Evolutionary conservation across 1,140 invertebrate genomes (phyloP), one percentile per base, ranked within the genome.

Genomic region (Drosophila willistoni): DNA sequence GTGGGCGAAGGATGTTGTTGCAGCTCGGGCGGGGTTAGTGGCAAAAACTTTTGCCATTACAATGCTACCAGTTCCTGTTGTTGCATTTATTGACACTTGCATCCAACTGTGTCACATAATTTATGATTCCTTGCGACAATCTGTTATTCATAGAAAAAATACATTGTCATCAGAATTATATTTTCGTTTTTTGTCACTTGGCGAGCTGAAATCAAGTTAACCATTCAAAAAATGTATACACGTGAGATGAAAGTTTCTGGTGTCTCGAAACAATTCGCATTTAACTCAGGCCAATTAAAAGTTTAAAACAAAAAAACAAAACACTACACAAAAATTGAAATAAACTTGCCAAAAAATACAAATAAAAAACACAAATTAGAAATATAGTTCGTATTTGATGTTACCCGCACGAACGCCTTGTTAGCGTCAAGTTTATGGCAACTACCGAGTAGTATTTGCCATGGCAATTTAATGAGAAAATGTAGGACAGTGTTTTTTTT

Each of bases 401-500:
- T 71, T 79, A 73, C 69, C 76, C 79, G 78, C 77, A 80, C 76
- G 73, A 71, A 66, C 73, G 84, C 79, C 84, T 87, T 83, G 83
- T 87, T 87, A 87, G 84, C 77, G 76, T n/a, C 69, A 87, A 87
- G 76, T 87, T 87, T 87, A 77, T 70, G 78, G 62, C 83, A 87
- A 81, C 77, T 68, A 63, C 79, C 71, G 71, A 81, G 64, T 83
- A 78, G 64, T 83, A 79, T 86, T 83, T 77, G 68, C 76, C 84
- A 78, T 86, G 67, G 64, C 83, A 89, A 89, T 87, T 87, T 87
- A 87, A 87, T 89, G 84, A 87, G 83, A 89, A 80, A 89, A 87
- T 87, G 70, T 87, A 87, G 83, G 83, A 89, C 83, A 86, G n/a
- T 72, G 41, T 17, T 29, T 29, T 29, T 29, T 29, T 29, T 61